Percentiles rank a stretch among this genome's conserved stretches.
Evolutionary conservation across 2,113 vertebrate genomes (phyloP).

Genomic region (Fulica atra): DNA sequence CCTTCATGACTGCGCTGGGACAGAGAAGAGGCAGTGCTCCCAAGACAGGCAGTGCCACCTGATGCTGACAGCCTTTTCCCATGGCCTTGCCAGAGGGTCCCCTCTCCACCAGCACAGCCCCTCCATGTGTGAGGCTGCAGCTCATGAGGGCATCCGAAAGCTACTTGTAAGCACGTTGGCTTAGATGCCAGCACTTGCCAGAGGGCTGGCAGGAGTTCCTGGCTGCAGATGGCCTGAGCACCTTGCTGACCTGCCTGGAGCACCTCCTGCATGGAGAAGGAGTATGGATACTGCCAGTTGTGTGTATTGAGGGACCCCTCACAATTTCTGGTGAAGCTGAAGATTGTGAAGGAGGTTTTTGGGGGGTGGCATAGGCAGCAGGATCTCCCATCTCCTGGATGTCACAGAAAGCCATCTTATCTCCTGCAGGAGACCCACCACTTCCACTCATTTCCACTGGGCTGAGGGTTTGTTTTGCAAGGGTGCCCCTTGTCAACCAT

Average conservation of each 20-base stretch:
- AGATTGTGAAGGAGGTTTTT: not conserved
- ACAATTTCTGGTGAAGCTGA: not conserved
- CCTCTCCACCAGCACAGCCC: not conserved
- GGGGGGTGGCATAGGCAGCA: not conserved
- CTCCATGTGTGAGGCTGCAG: not conserved
- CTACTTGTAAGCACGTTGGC: fast-evolving
- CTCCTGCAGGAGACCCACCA: not conserved
- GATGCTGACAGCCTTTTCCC: not conserved
- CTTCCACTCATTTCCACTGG: not conserved
- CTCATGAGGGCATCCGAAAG: not conserved
- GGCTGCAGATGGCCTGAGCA: fast-evolving
- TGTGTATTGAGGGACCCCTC: not conserved
- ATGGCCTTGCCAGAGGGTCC: not conserved
- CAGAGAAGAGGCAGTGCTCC: not conserved
- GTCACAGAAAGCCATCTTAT: not conserved
- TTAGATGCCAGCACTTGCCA: fast-evolving
- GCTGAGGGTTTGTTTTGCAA: not conserved
- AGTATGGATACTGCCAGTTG: not conserved
- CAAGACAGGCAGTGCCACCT: not conserved
- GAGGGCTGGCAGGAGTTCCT: not conserved
- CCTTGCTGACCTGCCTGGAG: not conserved
- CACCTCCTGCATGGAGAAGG: not conserved
- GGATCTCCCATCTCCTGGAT: not conserved
- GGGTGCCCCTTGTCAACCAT: not conserved
- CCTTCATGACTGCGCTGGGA: not conserved